phyloP scores from a whole-genome alignment of 2,797 vertebrate genomes.

The Microctenopoma stevenorrisi region DNA sequence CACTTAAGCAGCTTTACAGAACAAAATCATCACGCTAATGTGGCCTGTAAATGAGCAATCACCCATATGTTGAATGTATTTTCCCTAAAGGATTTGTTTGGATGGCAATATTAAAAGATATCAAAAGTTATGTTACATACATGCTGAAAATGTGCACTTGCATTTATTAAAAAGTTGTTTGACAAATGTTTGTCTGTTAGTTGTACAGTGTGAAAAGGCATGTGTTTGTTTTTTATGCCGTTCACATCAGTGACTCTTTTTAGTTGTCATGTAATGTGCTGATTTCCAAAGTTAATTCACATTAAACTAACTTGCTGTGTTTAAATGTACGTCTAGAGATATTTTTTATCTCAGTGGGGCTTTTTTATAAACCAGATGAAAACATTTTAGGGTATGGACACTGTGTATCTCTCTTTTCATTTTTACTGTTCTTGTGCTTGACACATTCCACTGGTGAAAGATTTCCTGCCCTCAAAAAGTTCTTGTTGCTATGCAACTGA shows the following conservation, averaged over 20 bases:
- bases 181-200: too few relatives aligned
- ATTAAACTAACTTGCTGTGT: slow-evolving; percentile 7
- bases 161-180: too few relatives aligned
- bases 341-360: too few relatives aligned
- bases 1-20: slow-evolving; percentile 24
- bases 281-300: not conserved
- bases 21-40: too few relatives aligned
- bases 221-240: not conserved
- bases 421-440: slow-evolving; percentile 68
- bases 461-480: slow-evolving; percentile 81
- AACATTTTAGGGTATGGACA: slow-evolving; percentile 22
- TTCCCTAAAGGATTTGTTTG: too few relatives aligned
- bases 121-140: too few relatives aligned
- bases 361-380: not conserved
- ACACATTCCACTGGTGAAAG: slow-evolving; percentile 82
- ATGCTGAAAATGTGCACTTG: too few relatives aligned
- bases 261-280: not conserved
- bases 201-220: not conserved
- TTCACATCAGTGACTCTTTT: not conserved
- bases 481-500: slow-evolving; percentile 88
- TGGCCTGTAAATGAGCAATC: too few relatives aligned
- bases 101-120: too few relatives aligned
- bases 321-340: not conserved
- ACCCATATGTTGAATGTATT: too few relatives aligned
- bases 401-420: slow-evolving; percentile 41